These are phyloP conservation scores for Nyleta sp. DNA, from an alignment of 2,888 invertebrate genomes.

Conservation along the genomic window DNA sequence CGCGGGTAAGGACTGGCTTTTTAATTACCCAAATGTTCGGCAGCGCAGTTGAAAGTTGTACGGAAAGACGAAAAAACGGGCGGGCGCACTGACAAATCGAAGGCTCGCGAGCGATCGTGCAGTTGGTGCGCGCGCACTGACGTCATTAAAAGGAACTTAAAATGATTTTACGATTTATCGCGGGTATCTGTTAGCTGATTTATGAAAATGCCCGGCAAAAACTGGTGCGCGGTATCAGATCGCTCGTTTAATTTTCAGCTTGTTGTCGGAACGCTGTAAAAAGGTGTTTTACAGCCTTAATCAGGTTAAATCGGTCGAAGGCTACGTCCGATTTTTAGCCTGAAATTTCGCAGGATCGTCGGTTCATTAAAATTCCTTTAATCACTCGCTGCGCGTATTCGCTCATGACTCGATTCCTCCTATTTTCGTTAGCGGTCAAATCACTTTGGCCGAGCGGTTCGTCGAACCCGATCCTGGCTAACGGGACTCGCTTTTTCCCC, in stretches of 20 bases:
- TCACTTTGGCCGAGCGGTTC: not conserved
- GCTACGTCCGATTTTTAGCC: constrained; percentile 35
- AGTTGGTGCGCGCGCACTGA: constrained; percentile 16
- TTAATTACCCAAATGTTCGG: constrained; percentile 22
- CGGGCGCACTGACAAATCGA: constrained; percentile 17
- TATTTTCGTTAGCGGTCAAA: not conserved
- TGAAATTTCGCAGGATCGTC: constrained; percentile 14
- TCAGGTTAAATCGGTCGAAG: constrained; percentile 52
- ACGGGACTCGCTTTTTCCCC: constrained; percentile 17
- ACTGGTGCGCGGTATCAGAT: constrained; percentile 43
- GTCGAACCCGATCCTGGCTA: constrained; percentile 18
- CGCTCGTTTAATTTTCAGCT: constrained; percentile 46
- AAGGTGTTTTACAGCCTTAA: constrained; percentile 50
- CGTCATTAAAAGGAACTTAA: constrained; percentile 43
- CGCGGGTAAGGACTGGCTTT: constrained; percentile 28
- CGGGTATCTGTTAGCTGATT: constrained; percentile 13
- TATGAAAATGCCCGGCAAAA: constrained; percentile 44
- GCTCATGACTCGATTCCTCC: not conserved
- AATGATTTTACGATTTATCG: constrained; percentile 46
- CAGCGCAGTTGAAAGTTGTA: too few relatives aligned
- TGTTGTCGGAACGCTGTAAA: constrained; percentile 49
- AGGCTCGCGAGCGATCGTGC: constrained; percentile 17
- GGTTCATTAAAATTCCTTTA: constrained; percentile 54
- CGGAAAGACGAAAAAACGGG: not conserved
- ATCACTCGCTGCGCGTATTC: not conserved